Conservation (phyloP, 2,113 vertebrate genomes). For the Phrynocephalus versicolor region DNA sequence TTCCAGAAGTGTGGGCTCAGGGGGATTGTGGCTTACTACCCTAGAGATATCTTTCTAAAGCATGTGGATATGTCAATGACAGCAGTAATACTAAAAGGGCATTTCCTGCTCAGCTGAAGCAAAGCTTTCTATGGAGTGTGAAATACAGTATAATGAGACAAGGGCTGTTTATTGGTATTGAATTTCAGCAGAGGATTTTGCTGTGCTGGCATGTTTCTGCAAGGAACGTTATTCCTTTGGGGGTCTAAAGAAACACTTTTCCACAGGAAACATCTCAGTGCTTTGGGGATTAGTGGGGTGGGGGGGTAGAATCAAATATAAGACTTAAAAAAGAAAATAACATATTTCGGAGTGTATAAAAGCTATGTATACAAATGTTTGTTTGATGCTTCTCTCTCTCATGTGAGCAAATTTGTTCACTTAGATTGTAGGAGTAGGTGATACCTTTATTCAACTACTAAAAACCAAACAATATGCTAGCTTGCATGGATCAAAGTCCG, state of each 20-base stretch:
- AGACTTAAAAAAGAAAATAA: background rate
- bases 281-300: background rate
- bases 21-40: background rate
- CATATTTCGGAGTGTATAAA: background rate
- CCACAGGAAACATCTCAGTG: background rate
- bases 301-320: background rate
- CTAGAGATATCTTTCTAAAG: slow-evolving; percentile 13
- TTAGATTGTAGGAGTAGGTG: too few relatives aligned
- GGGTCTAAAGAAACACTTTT: background rate
- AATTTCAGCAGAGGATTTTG: background rate
- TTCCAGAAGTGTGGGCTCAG: background rate
- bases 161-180: background rate
- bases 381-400: background rate
- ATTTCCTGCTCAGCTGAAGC: slow-evolving; percentile 2
- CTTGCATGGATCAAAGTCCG: too few relatives aligned
- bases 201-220: background rate
- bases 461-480: too few relatives aligned
- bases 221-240: background rate
- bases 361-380: background rate
- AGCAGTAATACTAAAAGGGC: slow-evolving; percentile 8
- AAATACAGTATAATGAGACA: slow-evolving; percentile 10
- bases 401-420: too few relatives aligned
- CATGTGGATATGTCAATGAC: background rate
- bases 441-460: too few relatives aligned
- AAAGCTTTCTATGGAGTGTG: slow-evolving; percentile 17